phyloP scores from a whole-genome alignment of 2,113 vertebrate genomes.

The Cheirogaleus medius region DNA sequence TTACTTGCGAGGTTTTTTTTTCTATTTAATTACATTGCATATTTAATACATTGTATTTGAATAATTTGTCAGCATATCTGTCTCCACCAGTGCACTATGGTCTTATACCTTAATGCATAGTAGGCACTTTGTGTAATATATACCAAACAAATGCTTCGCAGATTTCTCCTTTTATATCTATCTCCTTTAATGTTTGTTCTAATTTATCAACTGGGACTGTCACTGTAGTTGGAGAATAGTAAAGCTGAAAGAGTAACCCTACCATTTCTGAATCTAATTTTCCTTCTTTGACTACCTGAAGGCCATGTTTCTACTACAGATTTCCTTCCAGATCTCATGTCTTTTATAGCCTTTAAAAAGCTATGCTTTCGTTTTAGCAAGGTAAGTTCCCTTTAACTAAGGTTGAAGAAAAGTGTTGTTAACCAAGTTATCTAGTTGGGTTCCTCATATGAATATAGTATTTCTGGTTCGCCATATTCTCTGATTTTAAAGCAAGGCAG shows the following conservation, averaged over 20 bases:
- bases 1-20: neutral
- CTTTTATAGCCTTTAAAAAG: neutral
- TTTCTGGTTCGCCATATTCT: neutral
- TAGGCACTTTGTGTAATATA: neutral
- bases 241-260: neutral
- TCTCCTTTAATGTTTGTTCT: neutral
- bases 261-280: neutral
- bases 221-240: neutral
- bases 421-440: neutral
- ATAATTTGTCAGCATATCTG: neutral
- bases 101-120: neutral
- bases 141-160: neutral
- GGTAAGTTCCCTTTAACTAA: neutral
- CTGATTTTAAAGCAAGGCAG: neutral
- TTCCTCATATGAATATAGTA: neutral
- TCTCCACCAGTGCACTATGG: neutral
- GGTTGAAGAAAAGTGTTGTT: neutral
- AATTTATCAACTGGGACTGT: neutral
- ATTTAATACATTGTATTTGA: neutral
- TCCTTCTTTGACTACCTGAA: neutral
- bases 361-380: neutral
- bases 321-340: slow-evolving; percentile 6
- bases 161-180: neutral
- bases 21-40: neutral
- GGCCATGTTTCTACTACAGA: neutral